Base-by-base conservation (phyloP, 2,888 invertebrate genomes). In the Galeruca laticollis region DNA sequence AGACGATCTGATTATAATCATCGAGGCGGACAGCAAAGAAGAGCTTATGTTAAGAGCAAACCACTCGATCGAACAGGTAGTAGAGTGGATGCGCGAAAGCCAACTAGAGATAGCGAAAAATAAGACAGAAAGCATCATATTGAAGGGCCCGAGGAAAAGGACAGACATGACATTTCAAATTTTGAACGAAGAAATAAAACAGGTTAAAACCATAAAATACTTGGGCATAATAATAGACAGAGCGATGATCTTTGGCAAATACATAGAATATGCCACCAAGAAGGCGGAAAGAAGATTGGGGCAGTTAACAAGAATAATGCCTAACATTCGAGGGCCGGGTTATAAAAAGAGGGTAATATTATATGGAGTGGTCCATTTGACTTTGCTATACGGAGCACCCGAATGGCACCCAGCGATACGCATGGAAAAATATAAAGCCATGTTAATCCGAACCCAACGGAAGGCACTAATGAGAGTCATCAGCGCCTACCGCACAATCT, bases 241-340 rank as follows among this genome's bases (percentile, higher is more conserved):
- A 1, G 35, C 10, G 35, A 35, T 35, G 35, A 8, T 35, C 35
- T 10, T 35, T 2, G 35, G 35, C 2, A 35, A 35, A 35, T 11
- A 35, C 3, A 35, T 35, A n/a, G n/a, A n/a, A n/a, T n/a, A n/a
- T n/a, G n/a, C n/a, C n/a, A n/a, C n/a, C n/a, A n/a, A n/a, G n/a
- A 63, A 57, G n/a, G 60, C 49, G 9, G 66, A 68, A 18, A 33
- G 51, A 15, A 65, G 31, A 52, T 51, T 35, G 21, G 51, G 15
- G 5, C 56, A 49, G 3, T 52, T 72, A 8, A 18, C 18, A 8
- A 8, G 60, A n/a, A n/a, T n/a, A 11, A 64, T 69, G 65, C 67
- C 71, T n/a, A 72, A 73, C n/a, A 67, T 69, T 11, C 59, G 54
- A 33, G 69, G 72, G 13, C 72, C 72, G 2, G 72, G 60, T 47